These are phyloP conservation scores for Zosterops japonicus DNA, from an alignment of 2,113 vertebrate genomes.

Conservation along the genomic window DNA sequence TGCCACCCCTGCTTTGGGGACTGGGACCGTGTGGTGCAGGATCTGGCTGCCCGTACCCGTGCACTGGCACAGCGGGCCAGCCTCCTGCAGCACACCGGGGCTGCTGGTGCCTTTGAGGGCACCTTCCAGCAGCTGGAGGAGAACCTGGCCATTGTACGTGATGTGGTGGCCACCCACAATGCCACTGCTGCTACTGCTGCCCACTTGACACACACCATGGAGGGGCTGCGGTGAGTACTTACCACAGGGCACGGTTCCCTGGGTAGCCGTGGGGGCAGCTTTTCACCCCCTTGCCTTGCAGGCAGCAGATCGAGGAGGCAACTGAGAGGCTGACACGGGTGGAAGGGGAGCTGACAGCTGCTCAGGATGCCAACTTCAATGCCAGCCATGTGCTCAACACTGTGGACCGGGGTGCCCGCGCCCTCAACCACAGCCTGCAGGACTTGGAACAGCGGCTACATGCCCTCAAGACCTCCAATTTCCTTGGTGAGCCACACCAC, in stretches of 20 bases:
- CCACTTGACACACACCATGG: conserved; percentile 81
- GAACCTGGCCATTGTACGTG: conserved; percentile 80
- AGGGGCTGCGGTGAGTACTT: conserved; percentile 84
- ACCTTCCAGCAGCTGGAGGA: conserved; percentile 83
- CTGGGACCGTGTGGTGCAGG: conserved; percentile 97
- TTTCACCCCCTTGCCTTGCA: conserved; percentile 30
- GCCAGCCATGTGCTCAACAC: conserved; percentile 85
- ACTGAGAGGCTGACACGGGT: conserved; percentile 86
- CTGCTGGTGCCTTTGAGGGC: conserved; percentile 83
- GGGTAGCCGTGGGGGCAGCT: fast-evolving
- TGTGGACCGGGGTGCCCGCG: conserved; percentile 84
- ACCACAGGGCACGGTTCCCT: fast-evolving
- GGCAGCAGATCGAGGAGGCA: conserved; percentile 84
- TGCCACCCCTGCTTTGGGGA: conserved; percentile 97
- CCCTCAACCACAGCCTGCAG: conserved; percentile 86
- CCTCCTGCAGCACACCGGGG: conserved; percentile 86
- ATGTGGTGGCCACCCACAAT: conserved; percentile 85
- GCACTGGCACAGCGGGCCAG: conserved; percentile 76
- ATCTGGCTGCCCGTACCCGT: conserved; percentile 82
- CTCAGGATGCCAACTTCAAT: conserved; percentile 91
- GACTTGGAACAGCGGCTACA: conserved; percentile 85
- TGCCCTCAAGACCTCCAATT: conserved; percentile 93
- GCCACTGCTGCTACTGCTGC: conserved; percentile 77
- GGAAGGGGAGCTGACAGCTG: conserved; percentile 84
- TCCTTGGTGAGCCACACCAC: conserved; percentile 79